phyloP scores from a whole-genome alignment of 2,113 vertebrate species.

The Butorides virescens region DNA sequence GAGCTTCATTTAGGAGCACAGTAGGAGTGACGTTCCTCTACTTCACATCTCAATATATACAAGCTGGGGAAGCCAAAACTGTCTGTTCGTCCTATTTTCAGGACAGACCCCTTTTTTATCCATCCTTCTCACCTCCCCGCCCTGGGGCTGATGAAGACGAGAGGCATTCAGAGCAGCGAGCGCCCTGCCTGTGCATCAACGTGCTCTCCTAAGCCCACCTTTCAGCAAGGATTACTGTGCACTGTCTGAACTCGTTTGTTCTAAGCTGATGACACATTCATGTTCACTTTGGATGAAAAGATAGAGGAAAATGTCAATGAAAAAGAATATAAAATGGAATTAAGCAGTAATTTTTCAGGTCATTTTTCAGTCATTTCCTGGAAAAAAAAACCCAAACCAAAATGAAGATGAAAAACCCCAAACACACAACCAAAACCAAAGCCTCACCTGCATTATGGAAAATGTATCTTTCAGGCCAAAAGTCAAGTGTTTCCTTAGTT shows the following conservation, averaged over 20 bases:
- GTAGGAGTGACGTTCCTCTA: fast-evolving
- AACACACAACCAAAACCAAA: background rate
- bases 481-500: background rate
- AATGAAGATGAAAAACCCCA: background rate
- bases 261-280: background rate
- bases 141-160: background rate
- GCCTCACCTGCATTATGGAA: background rate
- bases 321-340: background rate
- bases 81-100: background rate
- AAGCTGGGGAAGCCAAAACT: background rate
- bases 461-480: background rate
- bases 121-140: background rate
- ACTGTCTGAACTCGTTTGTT: background rate
- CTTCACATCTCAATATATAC: background rate
- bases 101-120: background rate
- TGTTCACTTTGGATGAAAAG: background rate
- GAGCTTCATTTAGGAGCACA: background rate
- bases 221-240: background rate
- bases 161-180: background rate
- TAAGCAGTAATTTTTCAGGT: background rate
- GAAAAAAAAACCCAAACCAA: background rate
- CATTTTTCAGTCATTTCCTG: background rate
- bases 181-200: background rate
- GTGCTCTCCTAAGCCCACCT: background rate
- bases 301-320: background rate